A percentile compares a stretch with the other conserved stretches of the same genome.
Conservation (phyloP, 2,113 vertebrate species). For the Numenius arquata region DNA sequence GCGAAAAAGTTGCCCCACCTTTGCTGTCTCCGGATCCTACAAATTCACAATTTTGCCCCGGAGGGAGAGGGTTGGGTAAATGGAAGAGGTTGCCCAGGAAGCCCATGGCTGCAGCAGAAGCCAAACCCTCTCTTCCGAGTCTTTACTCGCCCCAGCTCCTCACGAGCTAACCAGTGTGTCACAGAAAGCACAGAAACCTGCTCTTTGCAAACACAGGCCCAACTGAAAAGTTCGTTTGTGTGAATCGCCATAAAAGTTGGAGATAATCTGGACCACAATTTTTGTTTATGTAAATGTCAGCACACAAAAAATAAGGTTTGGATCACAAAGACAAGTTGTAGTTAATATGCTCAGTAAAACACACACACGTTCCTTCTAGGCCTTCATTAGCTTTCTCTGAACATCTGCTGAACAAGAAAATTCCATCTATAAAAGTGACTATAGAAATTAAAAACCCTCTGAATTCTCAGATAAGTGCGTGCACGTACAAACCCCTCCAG, state of each 20-base stretch:
- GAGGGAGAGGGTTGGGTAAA: not conserved
- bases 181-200: not conserved
- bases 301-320: not conserved
- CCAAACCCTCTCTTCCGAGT: not conserved
- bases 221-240: not conserved
- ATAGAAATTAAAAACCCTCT: not conserved
- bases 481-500: not conserved
- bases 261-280: not conserved
- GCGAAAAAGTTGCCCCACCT: not conserved
- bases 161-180: not conserved
- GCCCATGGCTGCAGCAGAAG: accelerated
- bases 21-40: not conserved
- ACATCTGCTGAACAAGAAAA: not conserved
- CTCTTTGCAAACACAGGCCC: not conserved
- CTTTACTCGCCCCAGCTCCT: not conserved
- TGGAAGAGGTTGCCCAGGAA: not conserved
- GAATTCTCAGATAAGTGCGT: not conserved
- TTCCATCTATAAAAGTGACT: not conserved
- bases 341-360: not conserved
- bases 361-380: not conserved
- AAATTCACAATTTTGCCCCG: not conserved
- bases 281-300: conserved; percentile 22
- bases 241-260: not conserved
- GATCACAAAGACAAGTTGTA: not conserved
- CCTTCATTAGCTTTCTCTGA: not conserved